Evolutionary conservation across 2,888 invertebrate genomes (phyloP).

Genomic region (Abscondita cerata): DNA sequence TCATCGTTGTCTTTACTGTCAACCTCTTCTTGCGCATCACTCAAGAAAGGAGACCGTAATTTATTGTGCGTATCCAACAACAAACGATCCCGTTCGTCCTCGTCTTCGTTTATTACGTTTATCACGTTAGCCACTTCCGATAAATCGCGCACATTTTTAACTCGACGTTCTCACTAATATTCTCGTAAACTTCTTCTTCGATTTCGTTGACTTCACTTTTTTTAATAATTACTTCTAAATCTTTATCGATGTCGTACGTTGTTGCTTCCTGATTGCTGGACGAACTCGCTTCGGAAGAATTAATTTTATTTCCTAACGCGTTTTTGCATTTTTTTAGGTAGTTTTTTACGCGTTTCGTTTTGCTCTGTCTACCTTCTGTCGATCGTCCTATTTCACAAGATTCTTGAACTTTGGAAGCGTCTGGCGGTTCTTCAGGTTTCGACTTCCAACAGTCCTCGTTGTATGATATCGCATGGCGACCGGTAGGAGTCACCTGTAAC

Average conservation of each 20-base stretch:
- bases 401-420: constrained; percentile 27
- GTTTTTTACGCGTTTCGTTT: constrained; percentile 63
- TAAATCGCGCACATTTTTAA: constrained; percentile 34
- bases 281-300: constrained; percentile 39
- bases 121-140: constrained; percentile 51
- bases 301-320: constrained; percentile 51
- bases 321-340: constrained; percentile 63
- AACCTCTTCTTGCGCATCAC: constrained; percentile 51
- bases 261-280: constrained; percentile 36
- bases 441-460: constrained; percentile 58
- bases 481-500: constrained; percentile 58
- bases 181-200: constrained; percentile 32
- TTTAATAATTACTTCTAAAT: constrained; percentile 44
- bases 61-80: constrained; percentile 13
- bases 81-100: constrained; percentile 7
- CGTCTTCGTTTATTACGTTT: constrained; percentile 42
- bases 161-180: constrained; percentile 15
- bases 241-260: constrained; percentile 48
- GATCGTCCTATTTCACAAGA: constrained; percentile 51
- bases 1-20: constrained; percentile 35
- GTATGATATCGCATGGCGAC: constrained; percentile 52
- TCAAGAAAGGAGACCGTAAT: constrained; percentile 52
- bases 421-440: constrained; percentile 46
- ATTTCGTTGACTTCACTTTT: constrained; percentile 50
- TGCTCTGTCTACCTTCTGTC: constrained; percentile 61